Base-by-base conservation (phyloP, 1,140 invertebrate species). In the Drosophila carrolli region DNA sequence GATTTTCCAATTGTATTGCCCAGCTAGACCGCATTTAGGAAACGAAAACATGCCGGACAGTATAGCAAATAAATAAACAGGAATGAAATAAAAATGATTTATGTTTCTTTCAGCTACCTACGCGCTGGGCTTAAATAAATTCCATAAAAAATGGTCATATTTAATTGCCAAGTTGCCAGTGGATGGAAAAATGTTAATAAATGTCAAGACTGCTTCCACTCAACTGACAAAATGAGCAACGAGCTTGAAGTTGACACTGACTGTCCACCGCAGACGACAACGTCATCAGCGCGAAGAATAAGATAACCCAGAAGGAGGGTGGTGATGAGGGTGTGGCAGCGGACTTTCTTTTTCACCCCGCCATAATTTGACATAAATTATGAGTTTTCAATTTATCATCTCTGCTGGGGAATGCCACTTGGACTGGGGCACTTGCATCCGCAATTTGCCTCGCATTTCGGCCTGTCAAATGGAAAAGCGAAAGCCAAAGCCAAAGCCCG, bases 381-480 rank as follows among this genome's bases (percentile, higher is more conserved):
- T 81, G 84, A 89, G 76, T 81, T 89, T 89, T 89, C 84, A 84
- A 89, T 89, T 84, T 84, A 84, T 89, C 80, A 81, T 61, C 57
- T 51, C 37, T 23, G 38, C 11, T n/a, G 29, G 63, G 62, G 4
- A 35, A 9, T 32, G 29, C 6, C 6, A 32, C 29, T 32, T 0
- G 29, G 29, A 38, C 11, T 38, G 37, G 1, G 37, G 62, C 71
- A 71, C 46, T 71, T 47, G 61, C 56, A 60, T 53, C 73, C 73
- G 44, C 74, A 76, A 76, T 78, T 78, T 44, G 73, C 53, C 29
- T 48, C 56, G 73, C 61, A 41, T 60, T 67, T 63, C 38, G 37
- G 11, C 35, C 62, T 58, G 73, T 66, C 62, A 66, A 65, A 48
- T 9, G n/a, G 41, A 48, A 29, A 47, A 32, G 29, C 29, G 29